These are phyloP conservation scores for Thaumetopoea pityocampa DNA, from an alignment of 1,140 invertebrate species.

Conservation along the genomic window DNA sequence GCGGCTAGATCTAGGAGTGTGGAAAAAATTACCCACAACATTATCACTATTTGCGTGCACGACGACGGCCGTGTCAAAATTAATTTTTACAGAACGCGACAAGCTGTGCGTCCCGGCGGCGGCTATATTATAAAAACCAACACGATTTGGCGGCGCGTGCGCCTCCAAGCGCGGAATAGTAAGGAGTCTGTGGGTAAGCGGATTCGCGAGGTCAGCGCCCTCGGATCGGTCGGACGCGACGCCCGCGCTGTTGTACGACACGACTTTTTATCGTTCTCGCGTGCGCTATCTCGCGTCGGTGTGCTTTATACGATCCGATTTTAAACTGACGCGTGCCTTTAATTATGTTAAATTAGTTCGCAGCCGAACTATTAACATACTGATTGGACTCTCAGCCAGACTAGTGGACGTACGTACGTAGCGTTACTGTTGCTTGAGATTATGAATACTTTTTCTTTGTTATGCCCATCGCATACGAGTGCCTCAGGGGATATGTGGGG, in stretches of 20 bases:
- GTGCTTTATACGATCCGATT: constrained; percentile 20
- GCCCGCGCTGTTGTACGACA: constrained; percentile 34
- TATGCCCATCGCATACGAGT: no score
- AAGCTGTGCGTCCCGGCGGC: no score
- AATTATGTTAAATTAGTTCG: constrained; percentile 8
- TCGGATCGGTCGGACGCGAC: constrained; percentile 52
- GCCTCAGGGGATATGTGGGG: no score
- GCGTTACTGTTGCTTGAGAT: no score
- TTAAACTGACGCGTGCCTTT: constrained; percentile 3
- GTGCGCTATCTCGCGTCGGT: constrained; percentile 50
- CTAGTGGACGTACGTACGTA: constrained; percentile 1
- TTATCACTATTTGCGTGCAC: no score
- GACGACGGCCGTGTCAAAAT: no score
- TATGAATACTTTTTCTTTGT: no score
- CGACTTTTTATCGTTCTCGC: constrained; percentile 46
- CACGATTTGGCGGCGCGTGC: constrained; percentile 13
- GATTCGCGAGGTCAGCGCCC: constrained; percentile 58
- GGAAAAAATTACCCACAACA: no score
- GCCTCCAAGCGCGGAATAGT: constrained; percentile 17
- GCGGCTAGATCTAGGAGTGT: no score
- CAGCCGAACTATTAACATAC: constrained; percentile 10
- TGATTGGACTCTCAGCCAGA: constrained; percentile 9
- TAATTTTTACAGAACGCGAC: no score
- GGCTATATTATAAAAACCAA: constrained; percentile 13
- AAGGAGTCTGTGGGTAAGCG: constrained; percentile 25